Evolutionary conservation across 2,113 vertebrate species (phyloP).

Genomic region (Calypte anna): DNA sequence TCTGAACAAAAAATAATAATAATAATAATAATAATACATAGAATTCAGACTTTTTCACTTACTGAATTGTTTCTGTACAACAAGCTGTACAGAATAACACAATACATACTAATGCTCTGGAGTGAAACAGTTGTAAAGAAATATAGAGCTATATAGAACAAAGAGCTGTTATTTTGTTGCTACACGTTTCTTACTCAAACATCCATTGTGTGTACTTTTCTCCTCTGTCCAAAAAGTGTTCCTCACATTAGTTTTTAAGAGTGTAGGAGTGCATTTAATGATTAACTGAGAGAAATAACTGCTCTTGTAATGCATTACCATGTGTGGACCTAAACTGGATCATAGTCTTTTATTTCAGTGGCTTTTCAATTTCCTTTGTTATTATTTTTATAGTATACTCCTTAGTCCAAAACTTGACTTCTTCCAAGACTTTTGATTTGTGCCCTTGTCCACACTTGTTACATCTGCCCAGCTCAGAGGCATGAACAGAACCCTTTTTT

Average conservation of each 20-base stretch:
- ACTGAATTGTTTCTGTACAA: slow-evolving; percentile 69
- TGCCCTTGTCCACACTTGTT: neutral
- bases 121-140: slow-evolving; percentile 33
- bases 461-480: neutral
- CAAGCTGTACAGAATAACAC: slow-evolving; percentile 62
- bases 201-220: slow-evolving; percentile 32
- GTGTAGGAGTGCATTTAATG: slow-evolving; percentile 26
- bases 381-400: neutral
- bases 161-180: slow-evolving; percentile 39
- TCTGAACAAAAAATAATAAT: slow-evolving; percentile 43
- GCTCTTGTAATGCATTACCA: slow-evolving; percentile 43
- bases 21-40: slow-evolving; percentile 71
- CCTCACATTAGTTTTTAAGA: slow-evolving; percentile 34
- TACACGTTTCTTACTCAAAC: neutral
- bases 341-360: slow-evolving; percentile 42
- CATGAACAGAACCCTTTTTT: neutral
- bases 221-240: slow-evolving; percentile 27
- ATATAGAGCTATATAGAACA: slow-evolving; percentile 22
- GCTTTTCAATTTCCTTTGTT: slow-evolving; percentile 35
- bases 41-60: slow-evolving; percentile 51
- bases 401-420: neutral
- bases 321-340: slow-evolving; percentile 29
- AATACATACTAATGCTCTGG: slow-evolving; percentile 61
- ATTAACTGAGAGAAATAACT: slow-evolving; percentile 49
- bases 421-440: neutral